Percentiles rank a stretch among this genome's conserved stretches.
phyloP scores from a whole-genome alignment of 2,113 vertebrate genomes.

The Poeciliopsis prolifica region DNA sequence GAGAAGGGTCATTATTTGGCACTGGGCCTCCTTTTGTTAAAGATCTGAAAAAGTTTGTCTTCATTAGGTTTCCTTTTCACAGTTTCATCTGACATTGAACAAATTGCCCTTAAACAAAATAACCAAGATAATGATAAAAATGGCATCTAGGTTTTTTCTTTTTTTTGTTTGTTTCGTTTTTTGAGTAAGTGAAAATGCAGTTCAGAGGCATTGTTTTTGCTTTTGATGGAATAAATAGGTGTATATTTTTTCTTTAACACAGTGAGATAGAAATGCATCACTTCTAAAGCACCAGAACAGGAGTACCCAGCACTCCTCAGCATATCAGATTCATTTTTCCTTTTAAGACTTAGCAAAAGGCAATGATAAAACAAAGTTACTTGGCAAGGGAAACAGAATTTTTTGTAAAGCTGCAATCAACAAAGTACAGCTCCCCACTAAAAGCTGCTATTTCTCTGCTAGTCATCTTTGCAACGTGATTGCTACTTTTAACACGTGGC shows the following conservation, averaged over 20 bases:
- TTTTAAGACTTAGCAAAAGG: not conserved
- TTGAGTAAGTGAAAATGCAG: not conserved
- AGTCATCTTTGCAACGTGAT: not conserved
- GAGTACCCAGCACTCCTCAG: not conserved
- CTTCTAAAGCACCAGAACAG: not conserved
- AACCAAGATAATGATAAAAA: not conserved
- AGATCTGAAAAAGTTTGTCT: not conserved
- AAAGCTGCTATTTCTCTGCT: not conserved
- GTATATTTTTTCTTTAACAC: not conserved
- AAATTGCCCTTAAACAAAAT: not conserved
- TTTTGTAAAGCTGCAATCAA: conserved; percentile 6
- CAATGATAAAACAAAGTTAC: conserved; percentile 9
- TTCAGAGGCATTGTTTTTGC: not conserved
- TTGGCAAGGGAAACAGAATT: conserved; percentile 7
- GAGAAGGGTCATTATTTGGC: not conserved
- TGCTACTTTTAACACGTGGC: not conserved
- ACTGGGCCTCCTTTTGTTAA: not conserved
- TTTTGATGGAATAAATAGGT: not conserved
- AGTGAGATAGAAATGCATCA: not conserved
- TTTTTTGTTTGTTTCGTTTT: too few species aligned
- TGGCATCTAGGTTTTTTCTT: not conserved
- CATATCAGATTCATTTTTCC: conserved; percentile 2
- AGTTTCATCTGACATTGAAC: not conserved
- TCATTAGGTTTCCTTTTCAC: not conserved
- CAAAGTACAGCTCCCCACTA: not conserved